phyloP scores from a whole-genome alignment of 1,140 invertebrate species.

The Luehdorfia chinensis region DNA sequence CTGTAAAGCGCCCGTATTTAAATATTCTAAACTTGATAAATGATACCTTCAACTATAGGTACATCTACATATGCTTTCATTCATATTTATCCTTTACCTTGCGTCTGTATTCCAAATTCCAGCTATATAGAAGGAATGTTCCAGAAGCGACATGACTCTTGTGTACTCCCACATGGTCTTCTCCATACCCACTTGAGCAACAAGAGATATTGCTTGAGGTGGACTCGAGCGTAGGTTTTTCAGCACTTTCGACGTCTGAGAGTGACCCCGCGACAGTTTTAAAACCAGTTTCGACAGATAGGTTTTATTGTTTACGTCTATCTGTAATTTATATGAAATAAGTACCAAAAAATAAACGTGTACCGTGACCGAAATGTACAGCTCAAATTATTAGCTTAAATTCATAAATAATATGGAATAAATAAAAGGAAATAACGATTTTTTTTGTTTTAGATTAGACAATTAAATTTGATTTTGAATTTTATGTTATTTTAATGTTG shows the following conservation, averaged over 20 bases:
- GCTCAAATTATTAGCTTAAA: no score
- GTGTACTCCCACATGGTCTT: constrained; percentile 75
- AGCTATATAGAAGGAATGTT: constrained; percentile 66
- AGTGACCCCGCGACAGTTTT: constrained; percentile 66
- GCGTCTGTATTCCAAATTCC: constrained; percentile 60
- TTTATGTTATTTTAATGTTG: no score
- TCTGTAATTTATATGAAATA: constrained; percentile 37
- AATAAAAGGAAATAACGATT: no score
- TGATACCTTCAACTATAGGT: no score
- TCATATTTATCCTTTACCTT: no score
- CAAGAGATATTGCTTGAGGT: constrained; percentile 56
- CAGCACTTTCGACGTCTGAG: constrained; percentile 62
- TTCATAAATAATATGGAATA: no score
- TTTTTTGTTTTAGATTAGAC: no score
- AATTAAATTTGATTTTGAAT: no score
- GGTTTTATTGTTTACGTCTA: constrained; percentile 70
- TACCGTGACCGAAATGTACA: no score
- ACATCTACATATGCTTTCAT: no score
- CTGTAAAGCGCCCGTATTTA: no score
- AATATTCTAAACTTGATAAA: no score
- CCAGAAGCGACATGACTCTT: constrained; percentile 60
- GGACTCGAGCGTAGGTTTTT: constrained; percentile 60
- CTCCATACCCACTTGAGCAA: constrained; percentile 63
- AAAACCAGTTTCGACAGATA: constrained; percentile 65
- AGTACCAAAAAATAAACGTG: neutral